These are phyloP conservation scores for Manis crassicaudata DNA, from an alignment of 2,797 vertebrate genomes.

Conservation along the genomic window DNA sequence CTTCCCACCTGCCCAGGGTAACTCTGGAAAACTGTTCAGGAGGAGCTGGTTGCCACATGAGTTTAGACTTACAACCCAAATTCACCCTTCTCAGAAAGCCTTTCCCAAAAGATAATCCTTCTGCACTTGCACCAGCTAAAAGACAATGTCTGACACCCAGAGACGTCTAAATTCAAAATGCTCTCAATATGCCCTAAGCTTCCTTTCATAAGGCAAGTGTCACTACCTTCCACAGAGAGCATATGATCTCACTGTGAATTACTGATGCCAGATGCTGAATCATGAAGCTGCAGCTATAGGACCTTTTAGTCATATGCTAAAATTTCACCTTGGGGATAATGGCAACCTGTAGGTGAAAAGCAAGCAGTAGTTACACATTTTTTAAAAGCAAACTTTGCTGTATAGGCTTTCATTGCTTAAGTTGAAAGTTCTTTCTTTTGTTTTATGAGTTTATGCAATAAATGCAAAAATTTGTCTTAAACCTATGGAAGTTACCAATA, in stretches of 20 bases:
- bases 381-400: slow-evolving; percentile 49
- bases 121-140: neutral
- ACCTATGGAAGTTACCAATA: neutral
- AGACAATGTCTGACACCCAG: slow-evolving; percentile 42
- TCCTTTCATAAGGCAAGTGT: slow-evolving; percentile 35
- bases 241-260: slow-evolving; percentile 68
- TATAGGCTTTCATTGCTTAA: slow-evolving; percentile 4
- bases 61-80: neutral
- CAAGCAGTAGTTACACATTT: slow-evolving; percentile 53
- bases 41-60: neutral
- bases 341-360: slow-evolving; percentile 51
- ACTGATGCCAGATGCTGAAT: slow-evolving; percentile 66
- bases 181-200: slow-evolving; percentile 11
- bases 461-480: slow-evolving; percentile 33
- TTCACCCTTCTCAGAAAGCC: slow-evolving; percentile 30
- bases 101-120: neutral
- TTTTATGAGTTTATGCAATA: slow-evolving; percentile 32
- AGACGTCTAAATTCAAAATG: slow-evolving; percentile 36
- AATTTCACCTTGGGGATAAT: slow-evolving; percentile 71
- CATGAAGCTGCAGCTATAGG: slow-evolving; percentile 53
- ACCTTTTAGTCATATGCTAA: slow-evolving; percentile 67
- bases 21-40: neutral
- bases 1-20: slow-evolving; percentile 27
- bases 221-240: slow-evolving; percentile 47
- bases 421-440: slow-evolving; percentile 43